A percentile compares a stretch with the other conserved stretches of the same genome.
phyloP scores from a whole-genome alignment of 30 jellyfish, hydroid and myxozoan genomes.

The Cassiopea xamachana region DNA sequence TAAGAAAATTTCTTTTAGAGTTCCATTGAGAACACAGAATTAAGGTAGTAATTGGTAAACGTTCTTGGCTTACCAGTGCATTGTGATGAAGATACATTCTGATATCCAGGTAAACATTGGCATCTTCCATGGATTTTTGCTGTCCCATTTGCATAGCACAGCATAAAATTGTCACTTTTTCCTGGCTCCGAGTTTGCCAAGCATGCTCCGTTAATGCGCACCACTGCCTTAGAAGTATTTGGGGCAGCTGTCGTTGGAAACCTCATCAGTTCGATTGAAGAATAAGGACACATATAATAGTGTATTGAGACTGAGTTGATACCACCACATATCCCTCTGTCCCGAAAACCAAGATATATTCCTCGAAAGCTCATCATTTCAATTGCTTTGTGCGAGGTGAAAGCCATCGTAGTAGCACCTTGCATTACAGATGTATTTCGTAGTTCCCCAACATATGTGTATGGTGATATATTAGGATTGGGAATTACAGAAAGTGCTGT shows the following conservation, averaged over 20 bases:
- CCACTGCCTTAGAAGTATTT: neutral
- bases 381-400: neutral
- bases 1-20: too few species aligned
- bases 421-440: neutral
- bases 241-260: neutral
- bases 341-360: neutral
- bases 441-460: neutral
- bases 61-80: neutral
- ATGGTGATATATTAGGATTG: neutral
- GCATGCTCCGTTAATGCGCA: neutral
- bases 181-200: neutral
- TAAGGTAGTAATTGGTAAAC: neutral
- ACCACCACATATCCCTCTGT: neutral
- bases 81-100: neutral
- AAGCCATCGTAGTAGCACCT: neutral
- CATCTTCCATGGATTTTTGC: neutral
- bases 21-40: too few species aligned
- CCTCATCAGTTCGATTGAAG: too few species aligned
- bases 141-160: neutral
- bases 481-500: neutral
- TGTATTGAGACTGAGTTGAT: neutral
- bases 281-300: too few species aligned
- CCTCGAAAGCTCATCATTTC: neutral
- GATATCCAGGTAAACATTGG: neutral
- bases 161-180: neutral